Base-by-base conservation (phyloP, 2,888 invertebrate species). In the Thymelicus sylvestris region DNA sequence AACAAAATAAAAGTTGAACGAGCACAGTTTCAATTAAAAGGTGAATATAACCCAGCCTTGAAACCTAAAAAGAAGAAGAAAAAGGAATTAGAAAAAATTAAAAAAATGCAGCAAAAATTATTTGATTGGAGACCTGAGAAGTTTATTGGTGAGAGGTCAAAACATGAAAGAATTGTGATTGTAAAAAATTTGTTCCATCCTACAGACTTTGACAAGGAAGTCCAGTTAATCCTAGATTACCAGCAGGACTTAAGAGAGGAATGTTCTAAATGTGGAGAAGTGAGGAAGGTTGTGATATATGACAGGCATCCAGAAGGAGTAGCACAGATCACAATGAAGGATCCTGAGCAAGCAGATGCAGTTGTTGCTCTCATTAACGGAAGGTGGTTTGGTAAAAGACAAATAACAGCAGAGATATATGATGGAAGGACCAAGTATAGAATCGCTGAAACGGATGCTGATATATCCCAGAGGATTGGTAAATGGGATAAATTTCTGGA, bases 91-190 rank as follows among this genome's bases (percentile, higher is more conserved):
- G 97, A 99, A 76, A 99, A 98, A 84, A 86, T 98, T 69, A 97
- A 97, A 89, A 98, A 98, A 87, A 96, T 97, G 90, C 98, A 99
- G 85, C 97, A 98, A 84, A 98, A 98, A 96, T 92, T 99, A 64
- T 98, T 99, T 86, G 99, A 98, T 86, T 99, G 99, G 99, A 95
- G 98, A 73, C 99, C 99, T 0, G 99, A 99, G 79, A 98, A 97
- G 86, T 95, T 97, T 84, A 93, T 96, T 47, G 98, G 98, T 0
- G 97, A 98, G 81, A 95, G 98, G 66, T 95, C 96, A 0, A 98
- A 98, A 84, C 96, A 97, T 86, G 99, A 99, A 86, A 96, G 96
- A 83, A 95, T 97, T 65, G 98, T 99, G 0, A 97, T 99, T 64
- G 95, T 99, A 10, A 98, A 98, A 86, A 99, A 99, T 88, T 95